Conservation (phyloP, 1,140 invertebrate genomes). For the Drosophila chauvacae region DNA sequence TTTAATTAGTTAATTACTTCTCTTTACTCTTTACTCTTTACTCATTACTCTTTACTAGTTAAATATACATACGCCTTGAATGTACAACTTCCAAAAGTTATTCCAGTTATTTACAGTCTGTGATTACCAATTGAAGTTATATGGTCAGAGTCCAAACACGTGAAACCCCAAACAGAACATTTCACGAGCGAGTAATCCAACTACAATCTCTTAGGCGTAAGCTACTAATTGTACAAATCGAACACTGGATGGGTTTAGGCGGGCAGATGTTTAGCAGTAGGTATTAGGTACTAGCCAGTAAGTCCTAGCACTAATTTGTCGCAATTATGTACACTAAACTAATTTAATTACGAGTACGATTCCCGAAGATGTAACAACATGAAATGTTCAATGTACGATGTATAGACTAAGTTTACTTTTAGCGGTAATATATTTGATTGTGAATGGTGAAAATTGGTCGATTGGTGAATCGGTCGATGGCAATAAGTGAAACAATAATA, state of each 20-base stretch:
- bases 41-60: constrained; percentile 57
- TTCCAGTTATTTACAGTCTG: constrained; percentile 76
- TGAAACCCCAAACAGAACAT: no score
- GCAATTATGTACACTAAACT: constrained; percentile 53
- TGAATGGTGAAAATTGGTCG: constrained; percentile 42
- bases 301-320: constrained; percentile 54
- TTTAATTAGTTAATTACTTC: constrained; percentile 78
- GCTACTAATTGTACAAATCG: constrained; percentile 38
- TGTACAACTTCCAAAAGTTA: constrained; percentile 66
- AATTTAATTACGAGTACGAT: constrained; percentile 72
- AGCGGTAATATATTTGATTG: constrained; percentile 20
- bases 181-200: constrained; percentile 59
- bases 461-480: constrained; percentile 43
- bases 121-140: constrained; percentile 71
- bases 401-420: constrained; percentile 42
- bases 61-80: constrained; percentile 46
- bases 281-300: constrained; percentile 67
- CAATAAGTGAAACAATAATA: constrained; percentile 74
- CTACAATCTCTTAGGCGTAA: constrained; percentile 53
- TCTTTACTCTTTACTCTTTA: constrained; percentile 22
- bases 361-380: constrained; percentile 56
- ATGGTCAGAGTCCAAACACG: constrained; percentile 55
- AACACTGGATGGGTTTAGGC: constrained; percentile 72
- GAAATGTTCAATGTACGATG: constrained; percentile 62
- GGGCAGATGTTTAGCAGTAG: constrained; percentile 80